These are phyloP conservation scores for Temnothorax ravouxi DNA, from an alignment of 2,888 invertebrate genomes.

Conservation along the genomic window DNA sequence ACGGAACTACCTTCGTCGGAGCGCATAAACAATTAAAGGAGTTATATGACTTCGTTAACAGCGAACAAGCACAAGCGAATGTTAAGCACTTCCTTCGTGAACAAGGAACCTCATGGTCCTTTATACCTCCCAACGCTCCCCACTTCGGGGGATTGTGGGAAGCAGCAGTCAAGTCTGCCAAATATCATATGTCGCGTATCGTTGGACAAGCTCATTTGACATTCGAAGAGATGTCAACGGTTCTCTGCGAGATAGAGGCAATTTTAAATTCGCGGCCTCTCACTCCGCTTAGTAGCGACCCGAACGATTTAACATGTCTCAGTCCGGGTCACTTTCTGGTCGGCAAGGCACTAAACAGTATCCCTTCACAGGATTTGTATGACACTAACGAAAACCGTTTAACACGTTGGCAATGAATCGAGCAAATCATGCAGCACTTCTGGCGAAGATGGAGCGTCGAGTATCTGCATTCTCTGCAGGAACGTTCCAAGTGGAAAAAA, in stretches of 20 bases:
- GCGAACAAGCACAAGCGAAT: background rate
- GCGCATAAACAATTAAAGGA: background rate
- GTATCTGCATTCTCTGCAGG: background rate
- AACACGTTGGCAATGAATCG: background rate
- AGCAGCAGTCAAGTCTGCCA: background rate
- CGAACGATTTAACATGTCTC: background rate
- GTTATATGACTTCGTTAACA: background rate
- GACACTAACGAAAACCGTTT: background rate
- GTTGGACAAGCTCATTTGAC: background rate
- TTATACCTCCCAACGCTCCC: background rate
- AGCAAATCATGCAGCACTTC: background rate
- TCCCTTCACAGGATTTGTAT: background rate
- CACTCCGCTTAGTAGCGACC: background rate
- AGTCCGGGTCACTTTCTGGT: background rate
- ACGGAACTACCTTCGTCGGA: background rate
- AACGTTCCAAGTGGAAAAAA: background rate
- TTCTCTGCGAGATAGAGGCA: background rate
- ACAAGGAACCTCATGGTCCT: background rate
- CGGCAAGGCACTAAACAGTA: background rate
- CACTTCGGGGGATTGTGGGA: background rate
- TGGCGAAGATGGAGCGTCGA: background rate
- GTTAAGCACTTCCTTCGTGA: background rate
- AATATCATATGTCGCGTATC: background rate
- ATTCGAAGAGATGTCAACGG: background rate
- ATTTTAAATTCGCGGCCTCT: background rate